Base-by-base conservation (phyloP, 2,113 vertebrate genomes). In the Chitala chitala region DNA sequence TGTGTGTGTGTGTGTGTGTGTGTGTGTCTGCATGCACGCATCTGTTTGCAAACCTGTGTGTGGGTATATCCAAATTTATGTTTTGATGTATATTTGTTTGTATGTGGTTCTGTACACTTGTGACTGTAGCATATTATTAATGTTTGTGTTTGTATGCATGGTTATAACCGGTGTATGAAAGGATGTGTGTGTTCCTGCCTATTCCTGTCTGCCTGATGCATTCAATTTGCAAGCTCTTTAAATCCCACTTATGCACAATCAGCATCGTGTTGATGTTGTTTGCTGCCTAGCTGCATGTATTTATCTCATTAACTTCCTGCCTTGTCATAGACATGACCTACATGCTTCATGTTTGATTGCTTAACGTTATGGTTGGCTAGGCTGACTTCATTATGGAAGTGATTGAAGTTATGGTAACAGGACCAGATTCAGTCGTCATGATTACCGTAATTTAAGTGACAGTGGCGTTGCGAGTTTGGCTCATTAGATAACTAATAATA, bases 251-350 rank as follows among this genome's bases (percentile, higher is more conserved):
- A 88, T 89, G 26, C 53, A 15, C 46, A 69, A 69, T 69, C 86
- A 87, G 85, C 75, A 3, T 40, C 17, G 66, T 75, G 73, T 75
- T 71, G 75, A 66, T 55, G 80, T 51, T 84, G 82, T 88, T 86
- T 86, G 84, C 78, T 66, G 48, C 54, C 79, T 78, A 78, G 54
- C 56, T 73, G 68, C 75, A 61, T 1, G 15, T 87, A 87, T 89
- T 90, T 89, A 87, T 81, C 79, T 75, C 78, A 68, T 7, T n/a
- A 65, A 38, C 80, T 85, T 88, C 83, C 83, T 86, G 84, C 83
- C 66, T 70, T 78, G 75, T 72, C 73, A 75, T 78, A 81, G 79
- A 68, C 36, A 15, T 44, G 56, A 20, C 71, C 40, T 33, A 51
- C 26, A 33, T 53, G 24, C 3, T 10, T 48, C 53, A 29, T 53